These are phyloP conservation scores for Mnemiopsis leidyi DNA, from an alignment of 37 sponge, comb jelly and placozoan species.

Conservation along the genomic window DNA sequence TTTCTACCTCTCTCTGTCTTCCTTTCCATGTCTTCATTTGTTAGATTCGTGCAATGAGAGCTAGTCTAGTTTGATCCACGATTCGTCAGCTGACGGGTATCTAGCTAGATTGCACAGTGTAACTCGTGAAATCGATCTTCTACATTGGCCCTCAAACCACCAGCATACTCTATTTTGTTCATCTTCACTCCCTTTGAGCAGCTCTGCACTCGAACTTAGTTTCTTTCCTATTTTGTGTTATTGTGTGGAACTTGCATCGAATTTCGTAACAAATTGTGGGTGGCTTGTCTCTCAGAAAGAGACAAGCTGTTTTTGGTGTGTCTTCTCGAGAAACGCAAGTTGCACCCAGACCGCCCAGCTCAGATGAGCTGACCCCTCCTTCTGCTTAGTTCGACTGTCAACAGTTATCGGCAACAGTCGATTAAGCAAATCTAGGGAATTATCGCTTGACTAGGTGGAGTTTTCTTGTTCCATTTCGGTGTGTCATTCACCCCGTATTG, in stretches of 20 bases:
- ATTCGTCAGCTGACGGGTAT: neutral
- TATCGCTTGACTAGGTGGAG: neutral
- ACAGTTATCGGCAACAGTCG: neutral
- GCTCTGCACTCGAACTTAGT: no score
- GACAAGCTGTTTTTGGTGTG: neutral
- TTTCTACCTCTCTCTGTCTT: no score
- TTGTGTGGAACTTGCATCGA: no score
- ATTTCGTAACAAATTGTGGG: no score
- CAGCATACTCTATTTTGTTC: neutral
- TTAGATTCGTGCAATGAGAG: neutral
- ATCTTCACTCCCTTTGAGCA: neutral
- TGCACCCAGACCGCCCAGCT: neutral
- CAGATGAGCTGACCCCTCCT: neutral
- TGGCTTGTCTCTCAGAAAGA: no score
- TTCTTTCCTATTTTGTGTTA: no score
- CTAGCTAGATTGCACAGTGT: neutral
- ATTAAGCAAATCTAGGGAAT: neutral
- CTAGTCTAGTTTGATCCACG: neutral
- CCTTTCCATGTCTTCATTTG: neutral
- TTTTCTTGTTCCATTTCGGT: neutral
- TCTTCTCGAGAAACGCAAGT: neutral
- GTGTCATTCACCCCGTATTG: neutral
- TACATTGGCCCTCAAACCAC: neutral
- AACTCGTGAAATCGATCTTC: neutral
- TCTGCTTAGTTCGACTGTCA: neutral